Percentiles rank a stretch among this genome's conserved stretches.
phyloP scores from a whole-genome alignment of 2,113 vertebrate species.

The Neoarius graeffei region DNA sequence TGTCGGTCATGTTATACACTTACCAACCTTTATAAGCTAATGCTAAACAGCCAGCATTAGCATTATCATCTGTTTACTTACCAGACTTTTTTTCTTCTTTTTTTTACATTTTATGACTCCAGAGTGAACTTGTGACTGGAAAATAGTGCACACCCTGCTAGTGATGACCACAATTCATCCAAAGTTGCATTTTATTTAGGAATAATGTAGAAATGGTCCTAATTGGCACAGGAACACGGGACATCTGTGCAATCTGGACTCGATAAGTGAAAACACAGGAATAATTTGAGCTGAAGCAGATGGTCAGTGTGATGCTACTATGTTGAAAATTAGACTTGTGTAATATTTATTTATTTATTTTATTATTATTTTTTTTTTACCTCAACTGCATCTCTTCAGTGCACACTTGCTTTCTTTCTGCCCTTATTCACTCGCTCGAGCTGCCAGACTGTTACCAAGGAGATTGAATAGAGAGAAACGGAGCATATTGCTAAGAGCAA shows the following conservation, averaged over 20 bases:
- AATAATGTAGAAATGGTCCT: neutral
- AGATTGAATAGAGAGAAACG: conserved; percentile 38
- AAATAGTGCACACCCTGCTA: no score
- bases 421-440: neutral
- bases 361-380: neutral
- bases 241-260: neutral
- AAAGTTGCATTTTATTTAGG: neutral
- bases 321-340: neutral
- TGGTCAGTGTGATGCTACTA: conserved; percentile 8
- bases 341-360: neutral
- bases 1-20: no score
- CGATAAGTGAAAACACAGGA: neutral
- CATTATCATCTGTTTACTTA: no score
- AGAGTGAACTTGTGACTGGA: neutral
- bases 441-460: conserved; percentile 36
- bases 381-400: neutral
- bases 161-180: neutral
- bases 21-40: no score
- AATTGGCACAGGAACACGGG: neutral
- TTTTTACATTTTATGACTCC: neutral
- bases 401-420: conserved; percentile 6
- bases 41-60: no score
- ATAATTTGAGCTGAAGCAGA: neutral
- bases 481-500: conserved; percentile 35
- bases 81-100: no score